Conservation (phyloP, 1,140 invertebrate genomes). For the Calycopis cecrops region DNA sequence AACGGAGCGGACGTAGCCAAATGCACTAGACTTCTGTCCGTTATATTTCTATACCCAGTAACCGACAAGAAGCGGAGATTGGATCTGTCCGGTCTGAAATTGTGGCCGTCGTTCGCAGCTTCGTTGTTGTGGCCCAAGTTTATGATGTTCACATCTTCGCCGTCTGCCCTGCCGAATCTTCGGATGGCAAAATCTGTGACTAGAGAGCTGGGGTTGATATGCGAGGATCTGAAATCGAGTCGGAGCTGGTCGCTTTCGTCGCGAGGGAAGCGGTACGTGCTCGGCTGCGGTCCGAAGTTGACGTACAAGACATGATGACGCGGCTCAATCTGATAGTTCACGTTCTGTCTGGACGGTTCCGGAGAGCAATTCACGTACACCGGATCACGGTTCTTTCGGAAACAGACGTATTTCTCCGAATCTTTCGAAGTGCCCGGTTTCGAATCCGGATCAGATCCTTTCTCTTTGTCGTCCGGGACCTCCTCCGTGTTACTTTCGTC, state of each 20-base stretch:
- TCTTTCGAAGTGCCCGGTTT: slow-evolving; percentile 23
- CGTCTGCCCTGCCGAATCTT: slow-evolving; percentile 45
- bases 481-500: slow-evolving; percentile 8
- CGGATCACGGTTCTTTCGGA: slow-evolving; percentile 26
- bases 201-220: slow-evolving; percentile 28
- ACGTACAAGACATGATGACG: slow-evolving; percentile 33
- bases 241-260: slow-evolving; percentile 18
- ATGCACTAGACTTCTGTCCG: slow-evolving; percentile 78
- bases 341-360: slow-evolving; percentile 10
- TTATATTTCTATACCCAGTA: slow-evolving; percentile 78
- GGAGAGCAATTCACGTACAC: slow-evolving; percentile 24
- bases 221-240: slow-evolving; percentile 15
- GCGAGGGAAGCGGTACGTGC: slow-evolving; percentile 28
- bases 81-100: slow-evolving; percentile 41
- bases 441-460: slow-evolving; percentile 2
- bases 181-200: slow-evolving; percentile 46
- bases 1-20: slow-evolving; percentile 76
- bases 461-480: slow-evolving; percentile 13
- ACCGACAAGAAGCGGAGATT: slow-evolving; percentile 54
- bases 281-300: slow-evolving; percentile 30
- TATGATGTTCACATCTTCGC: slow-evolving; percentile 45
- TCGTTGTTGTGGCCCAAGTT: slow-evolving; percentile 38
- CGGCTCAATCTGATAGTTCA: slow-evolving; percentile 32
- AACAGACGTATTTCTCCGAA: slow-evolving; percentile 21
- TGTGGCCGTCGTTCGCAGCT: slow-evolving; percentile 14